Base-by-base conservation (phyloP, 1,140 invertebrate genomes). In the Pectinophora gossypiella region DNA sequence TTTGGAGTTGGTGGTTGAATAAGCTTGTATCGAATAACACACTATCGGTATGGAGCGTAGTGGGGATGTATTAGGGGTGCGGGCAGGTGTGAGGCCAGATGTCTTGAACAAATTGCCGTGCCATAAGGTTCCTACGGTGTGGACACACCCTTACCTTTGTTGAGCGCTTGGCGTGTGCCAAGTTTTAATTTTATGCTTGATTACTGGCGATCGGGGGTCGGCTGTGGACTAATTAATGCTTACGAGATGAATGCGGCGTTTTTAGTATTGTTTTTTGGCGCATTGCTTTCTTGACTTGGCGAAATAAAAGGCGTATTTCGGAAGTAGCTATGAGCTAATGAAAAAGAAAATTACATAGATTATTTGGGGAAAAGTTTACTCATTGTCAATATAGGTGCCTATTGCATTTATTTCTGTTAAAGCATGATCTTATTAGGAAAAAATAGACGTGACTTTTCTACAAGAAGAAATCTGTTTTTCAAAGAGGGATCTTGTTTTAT, bases 161-260 rank as follows among this genome's bases (percentile, higher is more conserved):
- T 66, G 59, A 64, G 56, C 54, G 72, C 73, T 76, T 75, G 80
- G 76, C 80, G 83, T 85, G 81, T 86, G 83, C 83, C 83, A 80
- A 80, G 76, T 69, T 84, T 86, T 86, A 86, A 86, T 86, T 86
- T 86, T 86, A 86, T 85, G 83, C 79, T 83, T 86, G 83, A 86
- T 86, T 86, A 86, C 74, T 64, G 65, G 60, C 64, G 61, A 75
- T 70, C 75, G 64, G 68, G 71, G 76, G 64, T 65, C 68, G 70
- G 73, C 79, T 85, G 64, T 64, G 66, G 72, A 76, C 79, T 85
- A 85, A 83, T 85, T 80, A 83, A 85, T 78, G 70, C 70, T 75
- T 79, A 71, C 68, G 69, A 81, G 80, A 77, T 76, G 69, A 69
- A 76, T 64, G 57, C 66, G 62, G 72, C 68, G 15, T 53, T 53